phyloP scores from a whole-genome alignment of 2,113 vertebrate genomes.

The Tetrax tetrax region DNA sequence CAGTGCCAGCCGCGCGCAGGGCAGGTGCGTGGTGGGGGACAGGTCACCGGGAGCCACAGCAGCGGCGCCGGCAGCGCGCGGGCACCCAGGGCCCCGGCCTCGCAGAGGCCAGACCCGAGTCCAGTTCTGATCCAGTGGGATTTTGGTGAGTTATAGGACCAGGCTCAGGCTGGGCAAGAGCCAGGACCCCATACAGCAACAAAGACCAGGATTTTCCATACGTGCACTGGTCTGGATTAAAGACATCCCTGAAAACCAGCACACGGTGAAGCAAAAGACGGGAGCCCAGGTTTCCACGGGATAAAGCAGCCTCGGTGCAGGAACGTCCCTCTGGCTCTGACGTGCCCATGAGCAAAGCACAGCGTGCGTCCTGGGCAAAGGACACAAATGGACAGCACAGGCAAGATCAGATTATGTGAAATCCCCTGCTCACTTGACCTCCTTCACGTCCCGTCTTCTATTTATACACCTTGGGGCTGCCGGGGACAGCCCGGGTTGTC shows the following conservation, averaged over 20 bases:
- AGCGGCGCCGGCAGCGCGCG: not conserved
- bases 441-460: conserved; percentile 57
- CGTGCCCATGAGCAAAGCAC: not conserved
- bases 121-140: not conserved
- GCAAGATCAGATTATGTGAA: conserved; percentile 59
- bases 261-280: not conserved
- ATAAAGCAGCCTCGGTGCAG: not conserved
- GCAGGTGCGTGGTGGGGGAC: not conserved
- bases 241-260: not conserved
- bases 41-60: not conserved
- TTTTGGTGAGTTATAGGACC: not conserved
- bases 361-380: not conserved
- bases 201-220: not conserved
- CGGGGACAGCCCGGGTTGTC: not conserved
- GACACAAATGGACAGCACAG: conserved; percentile 39
- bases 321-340: not conserved
- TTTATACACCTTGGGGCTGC: conserved; percentile 51
- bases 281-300: not conserved
- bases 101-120: not conserved
- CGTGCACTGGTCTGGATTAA: not conserved
- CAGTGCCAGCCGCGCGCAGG: not conserved
- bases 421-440: conserved; percentile 61
- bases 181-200: not conserved
- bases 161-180: not conserved
- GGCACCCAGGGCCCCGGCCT: not conserved